phyloP scores from a whole-genome alignment of 92 coral and sea anemone species.

The Epizoanthus illoricatus region DNA sequence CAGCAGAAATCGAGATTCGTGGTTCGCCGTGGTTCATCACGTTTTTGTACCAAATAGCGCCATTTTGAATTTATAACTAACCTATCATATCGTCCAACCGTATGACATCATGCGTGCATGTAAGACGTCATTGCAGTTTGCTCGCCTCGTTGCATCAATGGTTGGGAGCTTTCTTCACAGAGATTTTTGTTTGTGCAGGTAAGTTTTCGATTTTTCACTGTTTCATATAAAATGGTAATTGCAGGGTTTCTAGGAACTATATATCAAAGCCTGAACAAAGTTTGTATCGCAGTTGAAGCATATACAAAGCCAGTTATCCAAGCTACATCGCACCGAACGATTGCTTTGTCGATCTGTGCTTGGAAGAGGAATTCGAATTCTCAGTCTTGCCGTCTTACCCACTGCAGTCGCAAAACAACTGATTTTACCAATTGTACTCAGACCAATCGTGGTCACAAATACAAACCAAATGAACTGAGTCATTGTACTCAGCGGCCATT shows the following conservation, averaged over 20 bases:
- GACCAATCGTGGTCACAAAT: not conserved
- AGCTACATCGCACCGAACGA: not conserved
- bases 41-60: conserved; percentile 19
- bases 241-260: not conserved
- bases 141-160: not conserved
- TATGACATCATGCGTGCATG: conserved; percentile 25
- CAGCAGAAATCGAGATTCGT: too few relatives aligned
- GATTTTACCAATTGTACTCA: not conserved
- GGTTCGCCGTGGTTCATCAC: too few relatives aligned
- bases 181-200: not conserved
- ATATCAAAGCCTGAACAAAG: not conserved
- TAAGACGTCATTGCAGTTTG: not conserved
- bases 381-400: too few relatives aligned
- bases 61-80: conserved; percentile 27
- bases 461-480: not conserved
- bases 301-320: not conserved
- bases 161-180: not conserved
- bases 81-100: too few relatives aligned
- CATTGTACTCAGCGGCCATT: too few relatives aligned
- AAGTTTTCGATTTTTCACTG: conserved; percentile 17
- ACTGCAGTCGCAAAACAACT: too few relatives aligned
- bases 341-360: not conserved
- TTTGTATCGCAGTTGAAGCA: not conserved
- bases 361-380: not conserved
- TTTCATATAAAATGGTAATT: not conserved